These are phyloP conservation scores for Acronicta aceris DNA, from an alignment of 2,888 invertebrate genomes.

Conservation along the genomic window DNA sequence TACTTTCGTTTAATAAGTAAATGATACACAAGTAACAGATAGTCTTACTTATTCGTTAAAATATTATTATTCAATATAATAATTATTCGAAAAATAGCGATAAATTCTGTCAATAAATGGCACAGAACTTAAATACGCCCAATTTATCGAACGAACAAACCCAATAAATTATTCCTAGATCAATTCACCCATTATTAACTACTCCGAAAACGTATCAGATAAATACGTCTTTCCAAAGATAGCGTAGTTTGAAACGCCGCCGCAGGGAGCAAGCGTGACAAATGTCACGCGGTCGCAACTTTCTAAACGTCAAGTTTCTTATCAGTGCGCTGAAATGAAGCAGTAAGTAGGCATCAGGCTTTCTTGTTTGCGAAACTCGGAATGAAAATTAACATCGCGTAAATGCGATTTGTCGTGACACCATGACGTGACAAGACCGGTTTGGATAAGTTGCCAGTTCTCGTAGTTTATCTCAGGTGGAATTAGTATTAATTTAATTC, in stretches of 20 bases:
- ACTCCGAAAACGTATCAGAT: slow-evolving; percentile 45
- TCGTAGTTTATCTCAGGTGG: slow-evolving; percentile 25
- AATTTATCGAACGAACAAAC: slow-evolving; percentile 9
- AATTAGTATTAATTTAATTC: slow-evolving; percentile 24
- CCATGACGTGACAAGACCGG: slow-evolving; percentile 45
- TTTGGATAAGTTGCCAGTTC: slow-evolving; percentile 45
- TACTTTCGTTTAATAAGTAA: too few species aligned
- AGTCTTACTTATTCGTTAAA: too few species aligned
- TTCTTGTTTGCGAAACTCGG: slow-evolving; percentile 42
- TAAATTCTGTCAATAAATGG: too few species aligned
- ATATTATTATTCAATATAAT: too few species aligned
- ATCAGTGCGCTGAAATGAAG: slow-evolving; percentile 58
- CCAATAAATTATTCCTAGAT: slow-evolving; percentile 26
- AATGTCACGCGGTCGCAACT: slow-evolving; percentile 72
- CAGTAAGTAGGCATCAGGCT: slow-evolving; percentile 32
- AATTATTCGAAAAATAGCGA: too few species aligned
- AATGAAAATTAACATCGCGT: slow-evolving; percentile 49
- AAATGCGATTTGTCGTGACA: slow-evolving; percentile 46
- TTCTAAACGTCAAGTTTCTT: slow-evolving; percentile 67
- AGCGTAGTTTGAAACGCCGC: slow-evolving; percentile 56
- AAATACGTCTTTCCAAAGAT: slow-evolving; percentile 51
- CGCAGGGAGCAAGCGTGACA: slow-evolving; percentile 63
- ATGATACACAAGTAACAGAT: too few species aligned
- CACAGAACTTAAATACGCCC: background rate
- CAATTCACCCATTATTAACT: slow-evolving; percentile 11